These are phyloP conservation scores for Phyllostomus hastatus DNA, from an alignment of 2,113 vertebrate genomes.

Conservation along the genomic window DNA sequence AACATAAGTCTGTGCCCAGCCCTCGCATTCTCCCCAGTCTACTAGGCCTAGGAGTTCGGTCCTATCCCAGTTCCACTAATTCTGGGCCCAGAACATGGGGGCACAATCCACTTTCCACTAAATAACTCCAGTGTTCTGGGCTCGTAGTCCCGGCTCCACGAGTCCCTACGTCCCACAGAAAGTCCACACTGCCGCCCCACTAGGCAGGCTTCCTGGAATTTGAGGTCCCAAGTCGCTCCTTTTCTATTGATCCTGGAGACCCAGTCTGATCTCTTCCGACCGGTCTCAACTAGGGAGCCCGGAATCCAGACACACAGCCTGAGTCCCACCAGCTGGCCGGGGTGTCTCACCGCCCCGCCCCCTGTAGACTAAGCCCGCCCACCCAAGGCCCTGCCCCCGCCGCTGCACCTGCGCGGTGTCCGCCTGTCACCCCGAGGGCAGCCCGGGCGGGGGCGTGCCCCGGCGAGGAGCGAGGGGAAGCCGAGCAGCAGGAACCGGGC, in stretches of 20 bases:
- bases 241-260: neutral
- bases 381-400: neutral
- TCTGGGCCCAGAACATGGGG: neutral
- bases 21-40: neutral
- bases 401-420: conserved; percentile 68
- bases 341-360: neutral
- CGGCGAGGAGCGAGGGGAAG: conserved; percentile 77
- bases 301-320: neutral
- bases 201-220: neutral
- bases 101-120: neutral
- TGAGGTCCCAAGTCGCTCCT: neutral
- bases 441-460: conserved; percentile 73
- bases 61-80: neutral
- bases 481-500: conserved; percentile 76
- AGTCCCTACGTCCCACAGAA: neutral
- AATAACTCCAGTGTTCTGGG: neutral
- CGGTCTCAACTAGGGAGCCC: neutral
- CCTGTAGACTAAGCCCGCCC: neutral
- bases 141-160: neutral
- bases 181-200: neutral
- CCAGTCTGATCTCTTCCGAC: neutral
- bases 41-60: neutral
- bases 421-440: conserved; percentile 58
- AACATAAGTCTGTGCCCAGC: neutral
- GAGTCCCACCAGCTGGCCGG: accelerated